phyloP scores from a whole-genome alignment of 2,797 vertebrate species.

The Syndactyla subalaris region DNA sequence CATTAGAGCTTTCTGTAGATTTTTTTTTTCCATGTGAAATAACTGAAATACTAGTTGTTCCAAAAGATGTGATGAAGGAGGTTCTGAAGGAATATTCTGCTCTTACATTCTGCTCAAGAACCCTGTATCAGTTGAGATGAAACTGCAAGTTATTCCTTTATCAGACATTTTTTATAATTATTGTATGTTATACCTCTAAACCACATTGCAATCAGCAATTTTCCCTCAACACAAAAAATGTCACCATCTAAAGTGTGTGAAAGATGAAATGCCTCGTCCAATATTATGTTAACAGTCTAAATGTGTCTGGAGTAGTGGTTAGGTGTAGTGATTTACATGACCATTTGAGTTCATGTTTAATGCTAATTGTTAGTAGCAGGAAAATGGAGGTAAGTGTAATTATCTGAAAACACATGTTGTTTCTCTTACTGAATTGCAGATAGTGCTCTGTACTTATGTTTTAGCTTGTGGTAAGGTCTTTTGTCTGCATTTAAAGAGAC shows the following conservation, averaged over 20 bases:
- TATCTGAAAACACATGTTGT: background rate
- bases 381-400: conserved; percentile 37
- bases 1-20: background rate
- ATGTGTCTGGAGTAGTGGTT: background rate
- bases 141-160: background rate
- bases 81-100: background rate
- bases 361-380: conserved; percentile 30
- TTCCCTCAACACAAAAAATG: background rate
- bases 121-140: background rate
- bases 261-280: background rate
- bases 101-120: background rate
- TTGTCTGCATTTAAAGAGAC: conserved; percentile 41
- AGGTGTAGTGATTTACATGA: background rate
- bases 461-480: conserved; percentile 39
- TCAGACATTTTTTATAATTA: background rate
- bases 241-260: background rate
- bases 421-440: conserved; percentile 1
- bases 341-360: background rate
- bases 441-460: background rate
- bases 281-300: background rate
- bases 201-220: background rate
- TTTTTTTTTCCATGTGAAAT: background rate
- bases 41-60: background rate
- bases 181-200: background rate
- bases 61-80: background rate